These are phyloP conservation scores for Valencia hispanica DNA, from an alignment of 2,797 vertebrate species.

Conservation along the genomic window DNA sequence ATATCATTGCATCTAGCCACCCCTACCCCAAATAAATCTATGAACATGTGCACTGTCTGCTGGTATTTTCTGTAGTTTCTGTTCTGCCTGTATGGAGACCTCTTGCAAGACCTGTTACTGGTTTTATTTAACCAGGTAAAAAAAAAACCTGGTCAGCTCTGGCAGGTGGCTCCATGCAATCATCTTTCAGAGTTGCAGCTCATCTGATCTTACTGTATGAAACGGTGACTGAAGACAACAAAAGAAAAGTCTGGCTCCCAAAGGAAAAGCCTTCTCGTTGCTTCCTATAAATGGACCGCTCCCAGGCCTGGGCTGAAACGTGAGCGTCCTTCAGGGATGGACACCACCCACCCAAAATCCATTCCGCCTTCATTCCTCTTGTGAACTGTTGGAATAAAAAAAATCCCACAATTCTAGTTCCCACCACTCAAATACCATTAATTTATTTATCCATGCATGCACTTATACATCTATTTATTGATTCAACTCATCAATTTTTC, in stretches of 20 bases:
- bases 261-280: slow-evolving; percentile 58
- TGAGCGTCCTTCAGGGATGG: slow-evolving; percentile 66
- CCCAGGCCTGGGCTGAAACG: slow-evolving; percentile 72
- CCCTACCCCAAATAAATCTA: slow-evolving; percentile 7
- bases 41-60: slow-evolving; percentile 20
- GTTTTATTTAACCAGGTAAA: slow-evolving; percentile 59
- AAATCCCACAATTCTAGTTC: slow-evolving; percentile 76
- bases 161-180: slow-evolving; percentile 45
- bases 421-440: slow-evolving; percentile 69
- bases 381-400: slow-evolving; percentile 61
- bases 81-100: slow-evolving; percentile 17
- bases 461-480: slow-evolving; percentile 77
- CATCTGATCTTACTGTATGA: slow-evolving; percentile 47
- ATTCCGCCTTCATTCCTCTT: slow-evolving; percentile 57
- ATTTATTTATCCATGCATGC: slow-evolving; percentile 76
- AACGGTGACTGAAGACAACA: slow-evolving; percentile 58
- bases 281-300: slow-evolving; percentile 57
- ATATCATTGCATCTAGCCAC: slow-evolving; percentile 38
- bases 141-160: slow-evolving; percentile 29
- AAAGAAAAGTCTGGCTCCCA: slow-evolving; percentile 57
- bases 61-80: slow-evolving; percentile 15
- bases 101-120: slow-evolving; percentile 26
- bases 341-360: slow-evolving; percentile 69
- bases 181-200: slow-evolving; percentile 49
- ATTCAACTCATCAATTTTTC: slow-evolving; percentile 66